Evolutionary conservation across 1,140 invertebrate species (phyloP), one percentile per base, ranked within the genome.

Genomic region (Sycobia sp.): DNA sequence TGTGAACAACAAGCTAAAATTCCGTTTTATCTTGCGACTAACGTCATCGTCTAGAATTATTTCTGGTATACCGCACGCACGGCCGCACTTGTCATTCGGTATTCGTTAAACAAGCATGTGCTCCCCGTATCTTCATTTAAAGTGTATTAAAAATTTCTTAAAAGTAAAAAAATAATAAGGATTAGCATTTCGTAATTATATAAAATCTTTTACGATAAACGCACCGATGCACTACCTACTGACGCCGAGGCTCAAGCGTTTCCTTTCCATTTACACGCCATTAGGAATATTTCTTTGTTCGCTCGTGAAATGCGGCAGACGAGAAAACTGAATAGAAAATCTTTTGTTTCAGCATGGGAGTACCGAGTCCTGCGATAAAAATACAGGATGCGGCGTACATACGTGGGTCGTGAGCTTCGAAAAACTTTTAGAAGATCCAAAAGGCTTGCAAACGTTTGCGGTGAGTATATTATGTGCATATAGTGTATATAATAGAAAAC

Each of bases 401-500:
- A 78, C 83, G 58, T 97, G 96, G 95, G 90, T 93, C 1, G 84
- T 88, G 4, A 91, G 92, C 34, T 93, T 98, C 78, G 94, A 97
- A 74, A 93, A 93, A 71, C 85, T 98, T 63, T 82, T 98, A 41
- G 88, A 90, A 43, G 95, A 97, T 84, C 86, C 88, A 1, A 86
- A 87, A 29, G 96, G 95, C 23, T 83, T 95, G 14, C 89, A 92
- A 71, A 92, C 93, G 22, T 97, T 98, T 82, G 91, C 92, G 25
- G 93, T 95, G 83, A 89, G 87, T 84, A n/a, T n/a, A n/a, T n/a
- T n/a, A n/a, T 8, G n/a, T n/a, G n/a, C n/a, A n/a, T n/a, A n/a
- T n/a, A n/a, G n/a, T n/a, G n/a, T n/a, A n/a, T n/a, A n/a, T n/a
- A n/a, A n/a, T n/a, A n/a, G n/a, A n/a, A n/a, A n/a, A n/a, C n/a